Conservation (phyloP, 1,140 invertebrate species). For the Bombus sibiricus region DNA sequence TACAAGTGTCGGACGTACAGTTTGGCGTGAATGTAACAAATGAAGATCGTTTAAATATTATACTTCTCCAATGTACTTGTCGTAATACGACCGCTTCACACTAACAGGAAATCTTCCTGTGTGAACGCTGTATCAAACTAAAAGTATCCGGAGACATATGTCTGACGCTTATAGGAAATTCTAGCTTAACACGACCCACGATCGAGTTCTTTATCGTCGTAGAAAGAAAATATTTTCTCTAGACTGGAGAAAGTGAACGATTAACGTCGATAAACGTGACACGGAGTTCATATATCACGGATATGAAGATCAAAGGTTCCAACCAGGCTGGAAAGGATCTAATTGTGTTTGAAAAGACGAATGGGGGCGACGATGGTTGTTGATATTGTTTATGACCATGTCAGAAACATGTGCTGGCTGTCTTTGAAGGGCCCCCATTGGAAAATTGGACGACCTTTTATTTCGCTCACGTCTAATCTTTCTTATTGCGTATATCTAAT, state of each 20-base stretch:
- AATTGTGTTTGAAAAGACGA: slow-evolving; percentile 53
- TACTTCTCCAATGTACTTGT: no score
- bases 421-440: slow-evolving; percentile 12
- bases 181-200: no score
- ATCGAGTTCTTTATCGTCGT: no score
- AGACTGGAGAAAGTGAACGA: slow-evolving; percentile 24
- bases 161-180: no score
- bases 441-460: slow-evolving; percentile 6
- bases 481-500: neutral
- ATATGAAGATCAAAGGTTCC: slow-evolving; percentile 32
- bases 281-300: slow-evolving; percentile 50
- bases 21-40: no score
- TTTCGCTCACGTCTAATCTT: neutral
- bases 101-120: no score
- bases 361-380: slow-evolving; percentile 32
- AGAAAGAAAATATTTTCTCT: no score
- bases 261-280: slow-evolving; percentile 50
- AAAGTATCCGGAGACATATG: no score
- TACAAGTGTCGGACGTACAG: no score
- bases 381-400: slow-evolving; percentile 35
- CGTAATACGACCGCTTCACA: no score
- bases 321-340: slow-evolving; percentile 41
- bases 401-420: slow-evolving; percentile 16
- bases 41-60: no score
- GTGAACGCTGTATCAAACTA: no score